These are phyloP conservation scores for Zosterops japonicus DNA, from an alignment of 2,113 vertebrate genomes.

Conservation along the genomic window DNA sequence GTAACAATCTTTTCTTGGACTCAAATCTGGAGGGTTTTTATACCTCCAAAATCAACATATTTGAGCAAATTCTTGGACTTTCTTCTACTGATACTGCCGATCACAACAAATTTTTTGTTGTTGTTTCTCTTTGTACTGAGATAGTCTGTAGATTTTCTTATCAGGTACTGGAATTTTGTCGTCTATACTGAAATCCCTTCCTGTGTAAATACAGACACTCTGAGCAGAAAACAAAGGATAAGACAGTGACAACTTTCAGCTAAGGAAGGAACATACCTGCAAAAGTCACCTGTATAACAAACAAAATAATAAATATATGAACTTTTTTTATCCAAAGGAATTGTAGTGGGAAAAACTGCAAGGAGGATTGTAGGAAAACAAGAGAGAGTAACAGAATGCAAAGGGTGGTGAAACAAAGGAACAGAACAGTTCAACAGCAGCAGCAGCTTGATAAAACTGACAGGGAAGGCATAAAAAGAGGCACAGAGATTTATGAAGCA, in stretches of 20 bases:
- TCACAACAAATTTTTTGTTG: neutral
- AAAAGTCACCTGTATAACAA: neutral
- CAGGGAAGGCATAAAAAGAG: neutral
- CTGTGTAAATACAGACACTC: neutral
- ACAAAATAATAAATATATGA: neutral
- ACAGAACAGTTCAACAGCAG: neutral
- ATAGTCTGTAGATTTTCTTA: neutral
- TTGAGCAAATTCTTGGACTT: slow-evolving; percentile 21
- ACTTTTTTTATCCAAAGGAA: neutral
- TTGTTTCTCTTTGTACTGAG: neutral
- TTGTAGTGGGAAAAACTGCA: neutral
- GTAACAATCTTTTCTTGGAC: slow-evolving; percentile 27
- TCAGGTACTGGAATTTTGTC: neutral
- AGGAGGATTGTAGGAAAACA: neutral
- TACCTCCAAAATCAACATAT: slow-evolving; percentile 36
- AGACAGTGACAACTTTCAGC: neutral
- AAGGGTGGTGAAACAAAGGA: neutral
- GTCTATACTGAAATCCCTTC: neutral
- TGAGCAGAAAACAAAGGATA: neutral
- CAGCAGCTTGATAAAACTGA: neutral
- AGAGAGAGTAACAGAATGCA: neutral
- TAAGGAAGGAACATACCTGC: neutral
- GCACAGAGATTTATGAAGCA: neutral
- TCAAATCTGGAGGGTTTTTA: neutral
- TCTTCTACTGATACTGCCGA: neutral